Base-by-base conservation (phyloP, 35 echinoderm and acorn worm species). In the Lytechinus pictus region DNA sequence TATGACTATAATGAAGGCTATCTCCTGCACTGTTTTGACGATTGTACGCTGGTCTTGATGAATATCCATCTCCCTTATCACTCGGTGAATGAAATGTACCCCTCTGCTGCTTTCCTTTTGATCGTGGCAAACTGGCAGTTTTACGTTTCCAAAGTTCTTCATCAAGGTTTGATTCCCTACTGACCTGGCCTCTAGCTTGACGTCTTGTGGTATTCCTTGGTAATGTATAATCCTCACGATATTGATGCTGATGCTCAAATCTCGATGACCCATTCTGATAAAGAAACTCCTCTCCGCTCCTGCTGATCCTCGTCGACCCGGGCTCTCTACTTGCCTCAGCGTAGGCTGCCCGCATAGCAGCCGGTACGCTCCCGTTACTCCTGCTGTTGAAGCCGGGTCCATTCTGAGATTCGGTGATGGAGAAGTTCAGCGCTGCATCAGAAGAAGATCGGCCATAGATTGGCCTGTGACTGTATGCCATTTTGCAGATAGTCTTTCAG, bases 311-410 rank as follows among this genome's bases (percentile, higher is more conserved):
- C 14, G 55, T 54, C 14, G 55, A 93, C 53, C 53, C 53, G 9
- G 19, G n/a, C 8, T 57, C 92, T 55, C 9, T 5, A 16, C 53
- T 33, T 16, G 21, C 92, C 92, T 57, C 92, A 11, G 92, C 92
- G 92, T 93, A 93, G 9, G 92, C 92, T 93, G 27, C 53, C 92
- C 53, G 92, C 92, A 93, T 93, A 54, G 92, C 92, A 54, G 92
- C 54, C 92, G 92, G 13, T 8, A 57, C 53, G 92, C 54, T 93
- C 4, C 92, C 92, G 92, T 93, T 93, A 27, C 27, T 57, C 53
- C 55, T 33, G 29, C 5, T 27, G 52, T 55, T 21, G 27, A 27
- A 9, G n/a, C 92, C 53, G n/a, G 21, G 27, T 14, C 88, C 88
- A 90, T 90, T 28, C 88, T 54, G 29, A 44, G 88, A 90, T 90